Conservation (phyloP, 2,888 invertebrate species). For the Lithophane leautieri region DNA sequence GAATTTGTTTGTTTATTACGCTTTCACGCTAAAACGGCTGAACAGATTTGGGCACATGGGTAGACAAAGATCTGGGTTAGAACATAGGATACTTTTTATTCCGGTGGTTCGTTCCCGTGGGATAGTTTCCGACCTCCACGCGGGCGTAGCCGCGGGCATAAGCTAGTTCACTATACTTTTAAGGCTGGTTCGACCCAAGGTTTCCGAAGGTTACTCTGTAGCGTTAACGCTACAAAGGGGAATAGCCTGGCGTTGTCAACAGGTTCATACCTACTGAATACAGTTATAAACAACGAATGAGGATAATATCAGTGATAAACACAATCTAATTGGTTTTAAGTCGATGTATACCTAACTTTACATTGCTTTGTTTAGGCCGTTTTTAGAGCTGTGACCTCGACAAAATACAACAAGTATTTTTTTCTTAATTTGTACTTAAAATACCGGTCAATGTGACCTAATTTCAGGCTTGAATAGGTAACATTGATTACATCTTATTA, state of each 20-base stretch:
- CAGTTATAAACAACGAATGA: neutral
- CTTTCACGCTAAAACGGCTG: no score
- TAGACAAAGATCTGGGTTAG: no score
- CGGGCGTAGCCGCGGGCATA: no score
- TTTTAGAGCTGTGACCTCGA: slow-evolving; percentile 29
- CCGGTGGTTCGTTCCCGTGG: no score
- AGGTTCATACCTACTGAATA: neutral
- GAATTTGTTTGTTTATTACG: no score
- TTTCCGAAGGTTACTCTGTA: neutral
- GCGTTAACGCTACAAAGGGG: neutral
- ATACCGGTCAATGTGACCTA: slow-evolving; percentile 23
- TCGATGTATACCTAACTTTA: slow-evolving; percentile 17
- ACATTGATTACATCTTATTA: slow-evolving; percentile 4
- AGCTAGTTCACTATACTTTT: neutral
- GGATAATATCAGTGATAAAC: slow-evolving; percentile 17
- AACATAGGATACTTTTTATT: no score
- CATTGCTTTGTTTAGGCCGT: slow-evolving; percentile 26
- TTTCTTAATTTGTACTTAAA: slow-evolving; percentile 7
- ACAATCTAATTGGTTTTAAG: slow-evolving; percentile 14
- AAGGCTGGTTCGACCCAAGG: neutral
- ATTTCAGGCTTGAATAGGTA: slow-evolving; percentile 31
- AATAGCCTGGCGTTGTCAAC: neutral
- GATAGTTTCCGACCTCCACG: no score
- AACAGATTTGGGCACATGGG: no score
- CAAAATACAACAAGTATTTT: neutral